phyloP scores from a whole-genome alignment of 2,797 vertebrate species.

The Chanos chanos region DNA sequence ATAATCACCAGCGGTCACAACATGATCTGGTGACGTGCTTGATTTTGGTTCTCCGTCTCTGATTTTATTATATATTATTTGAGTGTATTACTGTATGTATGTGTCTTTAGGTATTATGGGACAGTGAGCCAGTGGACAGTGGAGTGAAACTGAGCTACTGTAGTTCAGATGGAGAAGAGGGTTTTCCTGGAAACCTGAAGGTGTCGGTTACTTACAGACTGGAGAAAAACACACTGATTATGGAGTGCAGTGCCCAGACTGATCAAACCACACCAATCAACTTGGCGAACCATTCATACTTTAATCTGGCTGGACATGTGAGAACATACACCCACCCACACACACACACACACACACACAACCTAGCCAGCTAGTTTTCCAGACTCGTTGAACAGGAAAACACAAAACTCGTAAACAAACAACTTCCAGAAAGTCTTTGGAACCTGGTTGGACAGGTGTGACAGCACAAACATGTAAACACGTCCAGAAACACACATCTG shows the following conservation, averaged over 20 bases:
- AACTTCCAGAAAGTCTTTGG: neutral
- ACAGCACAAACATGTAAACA: neutral
- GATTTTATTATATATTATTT: neutral
- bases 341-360: neutral
- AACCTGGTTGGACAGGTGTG: neutral
- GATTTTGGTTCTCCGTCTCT: neutral
- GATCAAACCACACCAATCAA: slow-evolving; percentile 84
- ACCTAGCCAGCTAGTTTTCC: neutral
- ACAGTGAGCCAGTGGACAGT: slow-evolving; percentile 62
- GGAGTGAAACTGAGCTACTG: slow-evolving; percentile 78
- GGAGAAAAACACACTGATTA: slow-evolving; percentile 69
- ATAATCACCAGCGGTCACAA: no score
- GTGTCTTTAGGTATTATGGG: slow-evolving; percentile 75
- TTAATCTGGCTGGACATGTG: slow-evolving; percentile 92
- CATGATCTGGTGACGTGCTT: no score
- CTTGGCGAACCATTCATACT: slow-evolving; percentile 93
- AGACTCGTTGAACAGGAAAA: neutral
- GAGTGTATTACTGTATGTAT: neutral
- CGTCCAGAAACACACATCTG: neutral
- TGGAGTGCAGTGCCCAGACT: slow-evolving; percentile 78
- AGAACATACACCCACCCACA: slow-evolving; percentile 12
- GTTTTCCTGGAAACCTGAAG: slow-evolving; percentile 86
- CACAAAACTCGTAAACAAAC: neutral
- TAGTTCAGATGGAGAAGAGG: slow-evolving; percentile 88
- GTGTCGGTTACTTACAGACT: slow-evolving; percentile 84